Evolutionary conservation across 2,113 vertebrate genomes (phyloP).

Genomic region (Cariama cristata): DNA sequence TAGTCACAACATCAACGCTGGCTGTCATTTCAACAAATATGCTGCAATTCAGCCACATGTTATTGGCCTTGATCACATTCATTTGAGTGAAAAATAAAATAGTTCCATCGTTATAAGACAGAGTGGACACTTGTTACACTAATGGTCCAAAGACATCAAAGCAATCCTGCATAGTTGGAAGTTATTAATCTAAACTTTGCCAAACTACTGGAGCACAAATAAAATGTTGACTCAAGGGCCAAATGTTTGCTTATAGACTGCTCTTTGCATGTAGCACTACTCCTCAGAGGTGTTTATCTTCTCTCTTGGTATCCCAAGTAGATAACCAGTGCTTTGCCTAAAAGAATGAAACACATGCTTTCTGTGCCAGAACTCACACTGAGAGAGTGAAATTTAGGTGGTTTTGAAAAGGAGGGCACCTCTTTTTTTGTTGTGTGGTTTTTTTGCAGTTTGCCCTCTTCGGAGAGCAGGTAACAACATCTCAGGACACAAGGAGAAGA

Average conservation of each 20-base stretch:
- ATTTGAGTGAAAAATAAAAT: not conserved
- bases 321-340: not conserved
- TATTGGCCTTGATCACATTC: not conserved
- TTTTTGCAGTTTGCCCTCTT: not conserved
- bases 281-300: not conserved
- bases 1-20: not conserved
- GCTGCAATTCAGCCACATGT: not conserved
- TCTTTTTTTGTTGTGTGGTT: not conserved
- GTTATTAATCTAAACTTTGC: not conserved
- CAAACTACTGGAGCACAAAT: not conserved
- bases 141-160: not conserved
- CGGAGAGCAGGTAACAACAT: not conserved
- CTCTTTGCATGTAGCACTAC: not conserved
- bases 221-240: not conserved
- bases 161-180: not conserved
- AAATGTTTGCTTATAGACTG: not conserved
- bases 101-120: not conserved
- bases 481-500: not conserved
- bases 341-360: not conserved
- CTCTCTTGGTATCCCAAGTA: not conserved
- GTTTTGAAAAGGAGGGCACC: not conserved
- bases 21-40: not conserved
- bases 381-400: not conserved
- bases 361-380: not conserved
- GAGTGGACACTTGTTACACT: not conserved